Conservation (phyloP, 2,113 vertebrate species). For the Chaetorhynchus papuensis region DNA sequence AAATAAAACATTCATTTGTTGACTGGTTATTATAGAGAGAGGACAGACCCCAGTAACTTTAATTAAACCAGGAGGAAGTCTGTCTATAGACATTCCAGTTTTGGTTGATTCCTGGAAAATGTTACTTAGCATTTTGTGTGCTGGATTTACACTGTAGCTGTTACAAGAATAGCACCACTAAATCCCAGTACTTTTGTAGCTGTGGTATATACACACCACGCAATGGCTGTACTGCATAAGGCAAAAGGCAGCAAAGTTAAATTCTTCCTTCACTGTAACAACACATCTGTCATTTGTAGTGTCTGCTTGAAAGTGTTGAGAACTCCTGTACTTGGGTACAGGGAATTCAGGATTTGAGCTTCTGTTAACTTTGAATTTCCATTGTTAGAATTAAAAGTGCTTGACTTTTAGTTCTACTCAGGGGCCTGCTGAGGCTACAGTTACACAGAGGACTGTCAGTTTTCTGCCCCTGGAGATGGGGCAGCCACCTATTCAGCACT, state of each 20-base stretch:
- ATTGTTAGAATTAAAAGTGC: background rate
- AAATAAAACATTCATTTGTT: background rate
- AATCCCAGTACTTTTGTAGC: background rate
- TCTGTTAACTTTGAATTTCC: background rate
- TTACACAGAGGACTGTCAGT: background rate
- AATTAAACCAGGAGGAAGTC: background rate
- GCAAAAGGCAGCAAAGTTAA: background rate
- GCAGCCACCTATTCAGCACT: background rate
- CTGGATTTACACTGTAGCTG: background rate
- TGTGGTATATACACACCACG: background rate
- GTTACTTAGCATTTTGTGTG: background rate
- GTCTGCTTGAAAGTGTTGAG: background rate
- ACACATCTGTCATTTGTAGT: background rate
- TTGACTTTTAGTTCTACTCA: background rate
- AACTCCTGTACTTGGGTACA: background rate
- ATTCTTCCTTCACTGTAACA: background rate
- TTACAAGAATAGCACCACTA: background rate
- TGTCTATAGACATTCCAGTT: background rate
- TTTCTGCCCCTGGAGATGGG: background rate
- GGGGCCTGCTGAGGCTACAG: background rate
- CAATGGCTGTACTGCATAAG: background rate
- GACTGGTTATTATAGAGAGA: background rate
- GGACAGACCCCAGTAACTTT: background rate
- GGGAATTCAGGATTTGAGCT: background rate
- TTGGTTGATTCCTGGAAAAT: background rate